Evolutionary conservation across 1,140 invertebrate genomes (phyloP), one percentile per base, ranked within the genome.

Genomic region (Pseudoatta argentina): DNA sequence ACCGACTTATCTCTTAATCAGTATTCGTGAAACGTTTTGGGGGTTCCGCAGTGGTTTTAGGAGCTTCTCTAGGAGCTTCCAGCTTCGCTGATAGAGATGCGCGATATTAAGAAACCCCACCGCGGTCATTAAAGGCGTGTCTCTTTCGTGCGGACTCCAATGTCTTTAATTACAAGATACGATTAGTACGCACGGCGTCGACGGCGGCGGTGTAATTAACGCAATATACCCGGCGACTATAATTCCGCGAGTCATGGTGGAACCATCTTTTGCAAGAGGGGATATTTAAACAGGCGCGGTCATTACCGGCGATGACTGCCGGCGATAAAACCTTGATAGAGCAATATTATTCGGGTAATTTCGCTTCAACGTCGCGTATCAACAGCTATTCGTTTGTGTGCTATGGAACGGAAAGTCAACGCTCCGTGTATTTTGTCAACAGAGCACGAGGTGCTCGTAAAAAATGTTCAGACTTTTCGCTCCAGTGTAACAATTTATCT

Each of bases 241-340:
- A 83, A 83, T 73, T 61, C 14, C 39, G 10, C 24, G 53, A 73
- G 34, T 59, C 67, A 82, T 10, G 55, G 48, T 14, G 14, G 24
- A 51, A 83, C 34, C 51, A 34, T 71, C 48, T 71, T 39, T 73
- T 3, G 69, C 39, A 21, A 63, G 44, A 53, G 69, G n/a, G 69
- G 79, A 83, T 75, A 61, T 71, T 81, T 81, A 71, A 71, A 16
- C 48, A 12, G 55, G 44, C 14, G 55, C 48, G 30, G 48, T 39
- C 71, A 63, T 73, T 63, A 77, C 39, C 12, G 57, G 57, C 57
- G 72, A 24, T 24, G 59, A 85, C 48, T 73, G 72, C 39, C 81
- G 21, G 57, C 81, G 57, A 85, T 85, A 85, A 77, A 85, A 73
- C n/a, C 44, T 64, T 77, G 81, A 79, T 79, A 67, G 75, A 59